Percentiles rank a stretch among this genome's conserved stretches.
Conservation (phyloP, 2,888 invertebrate genomes). For the Horisme vitalbata region DNA sequence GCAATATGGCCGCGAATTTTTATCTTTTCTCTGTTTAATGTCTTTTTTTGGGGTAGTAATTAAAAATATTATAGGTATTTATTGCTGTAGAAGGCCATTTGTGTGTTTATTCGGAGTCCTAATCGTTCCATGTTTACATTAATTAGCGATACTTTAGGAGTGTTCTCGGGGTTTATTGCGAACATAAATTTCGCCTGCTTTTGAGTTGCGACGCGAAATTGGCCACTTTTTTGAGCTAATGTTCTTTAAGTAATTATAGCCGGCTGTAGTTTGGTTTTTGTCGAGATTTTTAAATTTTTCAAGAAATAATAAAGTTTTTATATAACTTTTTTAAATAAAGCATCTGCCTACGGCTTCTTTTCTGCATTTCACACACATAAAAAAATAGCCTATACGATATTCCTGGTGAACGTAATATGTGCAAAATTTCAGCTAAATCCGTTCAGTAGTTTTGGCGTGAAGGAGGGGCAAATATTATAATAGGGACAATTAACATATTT, state of each 20-base stretch:
- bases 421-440: too few relatives aligned
- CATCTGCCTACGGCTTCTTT: too few relatives aligned
- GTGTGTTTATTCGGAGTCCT: slow-evolving; percentile 72
- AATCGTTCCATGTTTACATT: slow-evolving; percentile 81
- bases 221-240: slow-evolving; percentile 34
- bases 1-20: slow-evolving; percentile 71
- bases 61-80: slow-evolving; percentile 82
- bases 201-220: slow-evolving; percentile 44
- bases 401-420: too few relatives aligned
- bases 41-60: slow-evolving; percentile 73
- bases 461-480: too few relatives aligned
- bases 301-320: background rate
- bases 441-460: too few relatives aligned
- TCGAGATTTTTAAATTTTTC: slow-evolving; percentile 20
- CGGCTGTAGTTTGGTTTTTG: slow-evolving; percentile 29
- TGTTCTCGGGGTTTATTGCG: slow-evolving; percentile 73
- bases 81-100: slow-evolving; percentile 72
- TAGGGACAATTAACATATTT: too few relatives aligned
- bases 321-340: too few relatives aligned
- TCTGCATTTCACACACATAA: too few relatives aligned
- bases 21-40: slow-evolving; percentile 73
- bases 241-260: slow-evolving; percentile 34
- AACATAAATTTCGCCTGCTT: slow-evolving; percentile 65
- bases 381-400: too few relatives aligned
- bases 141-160: slow-evolving; percentile 79